Base-by-base conservation (phyloP, 2,888 invertebrate genomes). In the Rhodophaea formosa region DNA sequence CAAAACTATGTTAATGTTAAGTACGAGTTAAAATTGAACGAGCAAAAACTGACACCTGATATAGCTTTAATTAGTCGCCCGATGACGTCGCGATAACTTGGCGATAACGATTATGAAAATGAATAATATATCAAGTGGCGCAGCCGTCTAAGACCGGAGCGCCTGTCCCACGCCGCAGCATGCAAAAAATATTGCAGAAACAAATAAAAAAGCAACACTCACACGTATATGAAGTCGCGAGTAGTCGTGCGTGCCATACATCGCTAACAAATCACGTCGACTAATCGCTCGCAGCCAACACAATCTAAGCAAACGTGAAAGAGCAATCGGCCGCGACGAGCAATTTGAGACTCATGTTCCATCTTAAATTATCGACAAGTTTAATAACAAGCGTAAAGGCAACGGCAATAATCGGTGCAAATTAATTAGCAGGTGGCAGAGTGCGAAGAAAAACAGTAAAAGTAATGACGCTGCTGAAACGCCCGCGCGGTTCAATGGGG, bases 291-390 rank as follows among this genome's bases (percentile, higher is more conserved):
- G 73, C 81, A 70, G 75, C 74, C 72, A 77, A 79, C 75, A 80
- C 79, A 86, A 86, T 84, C 82, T 81, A 79, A 80, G 73, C 79
- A 77, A 76, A 80, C 74, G 77, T 73, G 71, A 77, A 83, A 79
- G 74, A 62, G 78, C 83, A 87, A 84, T 88, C 81, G 81, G 75
- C 75, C 84, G 82, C 75, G 78, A 84, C 86, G 78, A 66, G 79
- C 88, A 87, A 88, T 88, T 87, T 86, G 75, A 86, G 82, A 81
- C 72, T 75, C 85, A 76, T 88, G 88, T 88, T 84, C 77, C 84
- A 81, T 84, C 86, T 88, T 84, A 85, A 88, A 86, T 88, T 88
- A 89, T 87, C 87, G 83, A 86, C 88, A 88, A 84, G 81, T 86
- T 86, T 86, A 85, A 88, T 86, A 88, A 88, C 86, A 86, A 85